A percentile compares a stretch with the other conserved stretches of the same genome.
phyloP scores from a whole-genome alignment of 2,888 invertebrate genomes.

The Homarus gammarus region DNA sequence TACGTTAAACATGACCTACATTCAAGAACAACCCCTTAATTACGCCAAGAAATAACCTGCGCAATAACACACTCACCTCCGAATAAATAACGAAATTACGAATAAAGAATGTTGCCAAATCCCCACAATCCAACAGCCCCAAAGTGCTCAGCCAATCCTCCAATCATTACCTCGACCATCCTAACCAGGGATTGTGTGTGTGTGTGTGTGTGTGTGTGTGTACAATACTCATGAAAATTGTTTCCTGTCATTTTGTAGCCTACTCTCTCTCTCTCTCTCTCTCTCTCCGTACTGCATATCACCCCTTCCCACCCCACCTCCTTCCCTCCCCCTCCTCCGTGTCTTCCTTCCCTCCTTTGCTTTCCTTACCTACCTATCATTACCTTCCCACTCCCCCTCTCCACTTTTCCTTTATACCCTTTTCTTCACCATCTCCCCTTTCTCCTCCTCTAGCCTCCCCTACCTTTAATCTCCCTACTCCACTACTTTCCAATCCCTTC shows the following conservation, averaged over 20 bases:
- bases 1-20: neutral
- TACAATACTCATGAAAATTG: conserved; percentile 61
- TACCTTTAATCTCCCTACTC: neutral
- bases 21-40: neutral
- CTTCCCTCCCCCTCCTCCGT: neutral
- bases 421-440: neutral
- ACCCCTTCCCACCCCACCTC: neutral
- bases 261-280: conserved; percentile 24
- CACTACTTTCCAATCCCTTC: neutral
- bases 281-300: neutral
- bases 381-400: neutral
- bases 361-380: neutral
- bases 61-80: conserved; percentile 1
- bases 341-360: neutral
- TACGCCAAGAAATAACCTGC: neutral
- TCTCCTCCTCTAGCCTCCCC: conserved; percentile 4
- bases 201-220: conserved; percentile 42
- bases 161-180: conserved; percentile 37
- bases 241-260: conserved; percentile 54
- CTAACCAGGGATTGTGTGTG: conserved; percentile 15
- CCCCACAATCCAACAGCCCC: neutral
- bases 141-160: conserved; percentile 16
- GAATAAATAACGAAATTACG: conserved; percentile 11
- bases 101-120: conserved; percentile 8
- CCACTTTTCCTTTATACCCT: too few species aligned